Evolutionary conservation across 2,888 invertebrate species (phyloP), one percentile per base, ranked within the genome.

Genomic region (Platerodrilus igneus): DNA sequence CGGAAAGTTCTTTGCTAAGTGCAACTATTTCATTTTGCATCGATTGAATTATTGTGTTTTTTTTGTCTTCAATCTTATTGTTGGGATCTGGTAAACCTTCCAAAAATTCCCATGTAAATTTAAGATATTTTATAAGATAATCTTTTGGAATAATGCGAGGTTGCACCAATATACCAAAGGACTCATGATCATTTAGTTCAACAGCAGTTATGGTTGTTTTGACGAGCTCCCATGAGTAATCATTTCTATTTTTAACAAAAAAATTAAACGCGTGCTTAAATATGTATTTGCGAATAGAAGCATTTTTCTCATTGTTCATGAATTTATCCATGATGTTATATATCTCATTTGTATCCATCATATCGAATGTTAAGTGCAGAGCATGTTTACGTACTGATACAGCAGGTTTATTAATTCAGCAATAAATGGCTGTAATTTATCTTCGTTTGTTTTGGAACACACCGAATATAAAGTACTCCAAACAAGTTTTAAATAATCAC

Each of bases 301-400:
- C 4, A 18, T 44, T 44, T 15, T 36, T 39, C 33, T 44, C 44
- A 3, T n/a, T 25, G 6, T 10, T 9, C 18, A 26, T 36, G 6
- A 33, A 22, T 9, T 20, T n/a, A 5, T 17, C 15, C 3, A 43
- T 8, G 18, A 44, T 28, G 4, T 27, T 22, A 15, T 16, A 22
- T 28, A 44, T 44, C 9, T 26, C 17, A 1, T 2, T 3, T 7
- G 13, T 19, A 21, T 23, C 20, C 13, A 31, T 20, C 7, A 40
- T 29, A 14, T 32, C 40, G 4, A 34, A 40, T 1, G 41, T 39
- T 1, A 41, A 13, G 28, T 33, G 30, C 2, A 46, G 15, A 17
- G 27, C 37, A 11, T 43, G 43, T 35, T 49, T 49, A 9, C 41
- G 31, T 5, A 47, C 35, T 3, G 46, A 46, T 21, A 47, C 41